phyloP scores from a whole-genome alignment of 2,113 vertebrate genomes.

The Sinocyclocheilus grahami region DNA sequence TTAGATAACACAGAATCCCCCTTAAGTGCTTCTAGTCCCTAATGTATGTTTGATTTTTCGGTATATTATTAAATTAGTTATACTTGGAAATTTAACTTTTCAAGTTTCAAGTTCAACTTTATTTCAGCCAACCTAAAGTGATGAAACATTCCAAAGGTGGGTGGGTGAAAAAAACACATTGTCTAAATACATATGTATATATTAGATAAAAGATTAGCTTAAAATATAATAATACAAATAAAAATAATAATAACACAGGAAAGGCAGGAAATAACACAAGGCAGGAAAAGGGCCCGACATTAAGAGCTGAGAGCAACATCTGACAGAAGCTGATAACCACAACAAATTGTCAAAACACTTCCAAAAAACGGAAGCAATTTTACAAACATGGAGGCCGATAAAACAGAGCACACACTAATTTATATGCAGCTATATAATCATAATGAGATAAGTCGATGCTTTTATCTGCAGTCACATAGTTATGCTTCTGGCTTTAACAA shows the following conservation, averaged over 20 bases:
- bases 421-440: background rate
- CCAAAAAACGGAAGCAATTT: slow-evolving; percentile 16
- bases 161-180: too few species aligned
- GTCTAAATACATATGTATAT: background rate
- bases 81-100: slow-evolving; percentile 4
- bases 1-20: background rate
- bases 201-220: background rate
- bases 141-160: background rate
- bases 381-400: slow-evolving; percentile 8
- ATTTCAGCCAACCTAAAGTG: background rate
- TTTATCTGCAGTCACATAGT: background rate
- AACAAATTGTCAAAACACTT: background rate
- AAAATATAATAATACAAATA: background rate
- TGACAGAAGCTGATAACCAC: slow-evolving; percentile 34
- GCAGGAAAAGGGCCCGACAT: background rate
- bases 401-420: background rate
- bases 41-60: background rate
- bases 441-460: background rate
- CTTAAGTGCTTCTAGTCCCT: background rate
- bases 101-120: background rate
- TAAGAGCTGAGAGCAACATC: slow-evolving; percentile 7
- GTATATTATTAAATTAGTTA: background rate
- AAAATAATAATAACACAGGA: too few species aligned
- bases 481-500: background rate
- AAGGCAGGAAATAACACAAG: background rate